These are phyloP conservation scores for Drosophila pandora DNA, from an alignment of 1,140 invertebrate species.

Conservation along the genomic window DNA sequence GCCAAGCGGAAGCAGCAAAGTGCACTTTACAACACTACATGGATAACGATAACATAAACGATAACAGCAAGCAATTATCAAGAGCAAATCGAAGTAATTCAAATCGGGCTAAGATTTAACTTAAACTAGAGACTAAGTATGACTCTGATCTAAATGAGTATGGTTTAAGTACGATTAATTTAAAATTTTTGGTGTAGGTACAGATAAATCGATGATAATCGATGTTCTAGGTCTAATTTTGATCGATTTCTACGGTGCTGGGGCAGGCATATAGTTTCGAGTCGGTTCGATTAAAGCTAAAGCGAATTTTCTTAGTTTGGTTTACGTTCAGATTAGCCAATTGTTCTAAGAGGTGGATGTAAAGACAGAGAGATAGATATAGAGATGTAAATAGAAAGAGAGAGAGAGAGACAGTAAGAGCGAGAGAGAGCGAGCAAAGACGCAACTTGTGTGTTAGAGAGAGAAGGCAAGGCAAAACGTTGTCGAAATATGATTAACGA, in stretches of 20 bases:
- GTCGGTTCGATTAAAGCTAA: conserved; percentile 22
- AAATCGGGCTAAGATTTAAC: conserved; percentile 34
- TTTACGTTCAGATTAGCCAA: conserved; percentile 10
- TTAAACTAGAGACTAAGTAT: conserved; percentile 50
- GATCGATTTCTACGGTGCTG: conserved; percentile 34
- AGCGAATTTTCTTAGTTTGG: conserved; percentile 19
- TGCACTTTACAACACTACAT: conserved; percentile 37
- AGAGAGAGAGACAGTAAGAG: conserved; percentile 23
- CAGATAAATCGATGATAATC: conserved; percentile 7
- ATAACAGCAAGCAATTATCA: conserved; percentile 15
- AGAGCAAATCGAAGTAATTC: conserved; percentile 8
- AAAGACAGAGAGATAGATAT: conserved; percentile 19
- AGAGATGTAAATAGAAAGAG: conserved; percentile 13
- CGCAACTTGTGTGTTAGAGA: conserved; percentile 20
- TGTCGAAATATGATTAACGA: conserved; percentile 37
- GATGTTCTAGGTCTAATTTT: conserved; percentile 28
- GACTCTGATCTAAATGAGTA: conserved; percentile 24
- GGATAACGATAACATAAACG: conserved; percentile 2
- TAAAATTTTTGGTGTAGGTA: conserved; percentile 13
- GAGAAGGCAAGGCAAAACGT: conserved; percentile 40
- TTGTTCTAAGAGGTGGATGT: conserved; percentile 40
- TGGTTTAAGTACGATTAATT: conserved; percentile 24
- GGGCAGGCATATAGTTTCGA: conserved; percentile 39
- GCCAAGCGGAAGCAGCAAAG: conserved; percentile 13
- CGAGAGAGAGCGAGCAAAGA: conserved; percentile 18